Evolutionary conservation across 2,888 invertebrate species (phyloP).

Genomic region (Lasius fuliginosus): DNA sequence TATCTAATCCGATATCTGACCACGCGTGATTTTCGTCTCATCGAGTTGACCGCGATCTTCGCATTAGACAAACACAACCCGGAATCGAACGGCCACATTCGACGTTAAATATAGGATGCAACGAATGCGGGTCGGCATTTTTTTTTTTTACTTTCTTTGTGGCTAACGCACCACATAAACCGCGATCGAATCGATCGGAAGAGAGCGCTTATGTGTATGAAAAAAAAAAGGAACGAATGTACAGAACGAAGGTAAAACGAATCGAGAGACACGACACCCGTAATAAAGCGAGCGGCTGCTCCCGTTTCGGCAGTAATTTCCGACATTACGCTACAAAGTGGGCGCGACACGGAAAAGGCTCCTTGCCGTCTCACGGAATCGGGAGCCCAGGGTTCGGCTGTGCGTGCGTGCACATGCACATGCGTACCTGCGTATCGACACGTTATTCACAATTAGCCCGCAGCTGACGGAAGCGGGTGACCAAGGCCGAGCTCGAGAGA

Average conservation of each 20-base stretch:
- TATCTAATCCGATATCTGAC: neutral
- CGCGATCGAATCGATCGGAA: neutral
- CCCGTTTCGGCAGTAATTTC: conserved; percentile 53
- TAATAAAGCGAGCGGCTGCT: conserved; percentile 55
- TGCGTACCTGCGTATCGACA: conserved; percentile 59
- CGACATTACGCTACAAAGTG: conserved; percentile 48
- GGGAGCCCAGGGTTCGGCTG: conserved; percentile 22
- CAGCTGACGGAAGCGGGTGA: conserved; percentile 84
- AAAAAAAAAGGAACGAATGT: conserved; percentile 1
- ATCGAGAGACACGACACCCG: conserved; percentile 43
- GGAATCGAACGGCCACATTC: conserved; percentile 35
- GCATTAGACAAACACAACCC: conserved; percentile 25
- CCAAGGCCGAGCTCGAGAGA: conserved; percentile 82
- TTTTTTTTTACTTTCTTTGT: neutral
- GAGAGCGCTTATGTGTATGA: neutral
- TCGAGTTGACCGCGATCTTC: conserved; percentile 21
- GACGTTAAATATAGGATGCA: conserved; percentile 17
- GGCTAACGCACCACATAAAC: neutral
- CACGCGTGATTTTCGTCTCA: neutral
- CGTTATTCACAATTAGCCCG: conserved; percentile 83
- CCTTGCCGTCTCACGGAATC: conserved; percentile 47
- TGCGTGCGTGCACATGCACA: conserved; percentile 13
- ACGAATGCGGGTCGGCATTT: conserved; percentile 17
- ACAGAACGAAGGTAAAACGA: conserved; percentile 35
- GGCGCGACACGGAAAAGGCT: conserved; percentile 46